A percentile compares a stretch with the other conserved stretches of the same genome.
phyloP scores from a whole-genome alignment of 2,113 vertebrate species.

The Accipiter virgatus region DNA sequence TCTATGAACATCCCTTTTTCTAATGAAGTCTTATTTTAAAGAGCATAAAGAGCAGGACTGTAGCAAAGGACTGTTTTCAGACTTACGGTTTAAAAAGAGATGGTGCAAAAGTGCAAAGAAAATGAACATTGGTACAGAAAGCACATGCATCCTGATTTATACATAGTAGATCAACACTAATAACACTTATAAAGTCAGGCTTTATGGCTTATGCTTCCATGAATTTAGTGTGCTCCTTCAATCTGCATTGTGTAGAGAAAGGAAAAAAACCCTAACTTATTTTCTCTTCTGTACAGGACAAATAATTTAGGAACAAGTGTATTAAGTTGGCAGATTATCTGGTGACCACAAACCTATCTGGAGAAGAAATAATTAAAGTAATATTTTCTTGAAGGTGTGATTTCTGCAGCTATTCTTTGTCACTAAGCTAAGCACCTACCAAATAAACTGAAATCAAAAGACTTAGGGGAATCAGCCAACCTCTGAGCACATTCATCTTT shows the following conservation, averaged over 20 bases:
- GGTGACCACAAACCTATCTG: neutral
- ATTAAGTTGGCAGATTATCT: neutral
- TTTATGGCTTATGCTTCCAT: neutral
- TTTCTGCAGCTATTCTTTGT: neutral
- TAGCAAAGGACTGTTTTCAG: neutral
- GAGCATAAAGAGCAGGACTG: neutral
- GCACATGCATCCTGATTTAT: neutral
- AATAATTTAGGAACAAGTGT: neutral
- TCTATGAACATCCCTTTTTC: neutral
- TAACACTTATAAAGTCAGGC: neutral
- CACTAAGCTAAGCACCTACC: neutral
- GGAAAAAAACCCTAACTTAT: fast-evolving
- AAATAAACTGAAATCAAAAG: neutral
- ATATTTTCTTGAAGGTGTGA: neutral
- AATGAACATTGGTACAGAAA: neutral
- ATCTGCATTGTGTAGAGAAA: neutral
- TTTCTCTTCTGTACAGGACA: neutral
- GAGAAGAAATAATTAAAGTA: neutral
- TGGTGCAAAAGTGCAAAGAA: neutral
- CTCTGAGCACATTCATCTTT: neutral
- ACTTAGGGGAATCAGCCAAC: neutral
- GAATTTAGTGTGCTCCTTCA: neutral
- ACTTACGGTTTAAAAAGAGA: neutral
- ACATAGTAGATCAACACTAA: neutral
- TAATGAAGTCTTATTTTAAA: neutral